phyloP scores from a whole-genome alignment of 2,797 vertebrate species.

The Dicrostonyx torquatus region DNA sequence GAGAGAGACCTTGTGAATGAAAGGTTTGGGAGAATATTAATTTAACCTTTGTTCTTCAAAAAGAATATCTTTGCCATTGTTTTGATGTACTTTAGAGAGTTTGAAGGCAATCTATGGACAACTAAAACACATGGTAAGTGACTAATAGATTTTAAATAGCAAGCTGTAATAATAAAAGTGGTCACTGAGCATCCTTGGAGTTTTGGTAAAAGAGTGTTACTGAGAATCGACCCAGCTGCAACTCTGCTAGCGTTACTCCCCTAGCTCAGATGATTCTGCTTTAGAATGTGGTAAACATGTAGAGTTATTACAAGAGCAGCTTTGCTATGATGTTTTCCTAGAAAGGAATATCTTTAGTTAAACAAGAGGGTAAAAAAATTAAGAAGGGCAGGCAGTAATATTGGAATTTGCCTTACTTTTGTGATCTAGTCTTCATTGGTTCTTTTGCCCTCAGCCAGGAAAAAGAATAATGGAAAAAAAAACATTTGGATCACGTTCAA shows the following conservation, averaged over 20 bases:
- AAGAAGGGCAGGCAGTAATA: neutral
- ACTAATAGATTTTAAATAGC: neutral
- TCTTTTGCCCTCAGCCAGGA: slow-evolving; percentile 11
- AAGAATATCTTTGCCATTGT: neutral
- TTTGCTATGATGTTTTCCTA: neutral
- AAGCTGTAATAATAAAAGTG: neutral
- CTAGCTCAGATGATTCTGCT: neutral
- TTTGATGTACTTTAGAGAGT: slow-evolving; percentile 3
- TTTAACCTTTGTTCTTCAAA: neutral
- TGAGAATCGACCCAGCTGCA: neutral
- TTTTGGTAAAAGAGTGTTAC: neutral
- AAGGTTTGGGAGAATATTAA: neutral
- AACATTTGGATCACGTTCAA: neutral
- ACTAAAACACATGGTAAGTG: neutral
- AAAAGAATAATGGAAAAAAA: slow-evolving; percentile 21
- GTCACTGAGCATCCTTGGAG: neutral
- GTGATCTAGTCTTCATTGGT: neutral
- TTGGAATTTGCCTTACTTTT: slow-evolving; percentile 14
- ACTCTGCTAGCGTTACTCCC: neutral
- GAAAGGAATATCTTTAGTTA: neutral
- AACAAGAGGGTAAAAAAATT: neutral
- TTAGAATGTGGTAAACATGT: neutral
- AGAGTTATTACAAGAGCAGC: neutral
- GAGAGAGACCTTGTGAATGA: neutral
- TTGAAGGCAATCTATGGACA: neutral